These are phyloP conservation scores for Onychomys torridus DNA, from an alignment of 2,797 vertebrate genomes.

Conservation along the genomic window DNA sequence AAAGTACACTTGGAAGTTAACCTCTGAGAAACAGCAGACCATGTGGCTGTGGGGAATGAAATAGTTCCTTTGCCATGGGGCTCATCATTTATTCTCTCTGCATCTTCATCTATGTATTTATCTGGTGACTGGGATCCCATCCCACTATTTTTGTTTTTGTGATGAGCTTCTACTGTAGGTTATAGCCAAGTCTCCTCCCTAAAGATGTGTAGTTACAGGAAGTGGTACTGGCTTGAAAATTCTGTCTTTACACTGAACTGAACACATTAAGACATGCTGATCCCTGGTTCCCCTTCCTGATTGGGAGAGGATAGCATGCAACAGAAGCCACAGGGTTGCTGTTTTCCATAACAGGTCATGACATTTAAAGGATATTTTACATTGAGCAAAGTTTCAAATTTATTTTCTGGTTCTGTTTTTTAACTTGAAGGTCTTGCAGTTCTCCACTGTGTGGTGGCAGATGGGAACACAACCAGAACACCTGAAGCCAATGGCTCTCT, in stretches of 20 bases:
- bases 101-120: neutral
- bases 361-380: neutral
- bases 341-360: neutral
- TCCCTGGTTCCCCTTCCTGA: neutral
- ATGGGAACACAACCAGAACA: slow-evolving; percentile 78
- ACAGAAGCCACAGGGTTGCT: neutral
- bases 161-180: neutral
- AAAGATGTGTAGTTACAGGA: neutral
- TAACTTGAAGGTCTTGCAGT: slow-evolving; percentile 77
- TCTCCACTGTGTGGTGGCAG: slow-evolving; percentile 74
- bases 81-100: neutral
- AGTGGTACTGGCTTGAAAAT: neutral
- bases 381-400: neutral
- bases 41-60: neutral
- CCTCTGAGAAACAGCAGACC: neutral
- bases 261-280: neutral
- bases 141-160: neutral
- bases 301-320: neutral
- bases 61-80: neutral
- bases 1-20: neutral
- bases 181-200: neutral
- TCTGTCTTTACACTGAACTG: neutral
- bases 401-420: slow-evolving; percentile 67
- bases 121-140: neutral
- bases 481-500: slow-evolving; percentile 59